A percentile compares a stretch with the other conserved stretches of the same genome.
These are phyloP conservation scores for Cyprinodon diabolis DNA, from an alignment of 2,797 vertebrate species.

Conservation along the genomic window DNA sequence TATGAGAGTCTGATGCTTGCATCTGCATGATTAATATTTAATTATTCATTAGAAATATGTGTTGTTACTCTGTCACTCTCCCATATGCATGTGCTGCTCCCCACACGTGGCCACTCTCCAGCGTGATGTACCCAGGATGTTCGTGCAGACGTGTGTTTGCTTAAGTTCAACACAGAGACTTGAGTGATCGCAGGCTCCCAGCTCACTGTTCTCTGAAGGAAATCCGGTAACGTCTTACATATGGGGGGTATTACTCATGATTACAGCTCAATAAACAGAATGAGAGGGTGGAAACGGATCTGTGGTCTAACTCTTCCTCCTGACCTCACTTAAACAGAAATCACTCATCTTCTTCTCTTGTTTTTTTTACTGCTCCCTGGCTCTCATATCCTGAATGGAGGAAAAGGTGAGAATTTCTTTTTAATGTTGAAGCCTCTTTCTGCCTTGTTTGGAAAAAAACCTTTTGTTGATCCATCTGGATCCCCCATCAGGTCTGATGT, in stretches of 20 bases:
- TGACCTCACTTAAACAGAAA: constrained; percentile 33
- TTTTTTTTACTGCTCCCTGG: constrained; percentile 1
- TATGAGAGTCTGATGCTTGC: not conserved
- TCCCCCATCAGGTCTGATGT: constrained; percentile 28
- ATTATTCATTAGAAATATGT: not conserved
- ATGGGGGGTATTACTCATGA: constrained; percentile 66
- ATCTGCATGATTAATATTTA: not conserved
- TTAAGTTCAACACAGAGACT: constrained; percentile 49
- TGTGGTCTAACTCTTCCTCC: constrained; percentile 48
- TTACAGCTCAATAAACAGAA: constrained; percentile 73
- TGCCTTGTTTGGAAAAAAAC: not conserved
- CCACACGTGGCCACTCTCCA: constrained; percentile 25
- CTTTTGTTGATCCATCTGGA: constrained; percentile 22
- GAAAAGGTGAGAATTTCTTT: not conserved
- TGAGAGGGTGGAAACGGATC: constrained; percentile 58
- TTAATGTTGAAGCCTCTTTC: not conserved
- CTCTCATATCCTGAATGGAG: not conserved
- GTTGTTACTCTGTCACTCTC: constrained; percentile 6
- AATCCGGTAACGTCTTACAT: constrained; percentile 67
- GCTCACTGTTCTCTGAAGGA: constrained; percentile 54
- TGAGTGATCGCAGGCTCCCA: constrained; percentile 64
- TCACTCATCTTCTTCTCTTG: constrained; percentile 30
- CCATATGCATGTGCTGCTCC: constrained; percentile 25
- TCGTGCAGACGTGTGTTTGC: constrained; percentile 56
- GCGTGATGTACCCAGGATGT: constrained; percentile 59